Percentiles rank a stretch among this genome's conserved stretches.
Conservation (phyloP, 2,888 invertebrate genomes). For the Phasia obesa region DNA sequence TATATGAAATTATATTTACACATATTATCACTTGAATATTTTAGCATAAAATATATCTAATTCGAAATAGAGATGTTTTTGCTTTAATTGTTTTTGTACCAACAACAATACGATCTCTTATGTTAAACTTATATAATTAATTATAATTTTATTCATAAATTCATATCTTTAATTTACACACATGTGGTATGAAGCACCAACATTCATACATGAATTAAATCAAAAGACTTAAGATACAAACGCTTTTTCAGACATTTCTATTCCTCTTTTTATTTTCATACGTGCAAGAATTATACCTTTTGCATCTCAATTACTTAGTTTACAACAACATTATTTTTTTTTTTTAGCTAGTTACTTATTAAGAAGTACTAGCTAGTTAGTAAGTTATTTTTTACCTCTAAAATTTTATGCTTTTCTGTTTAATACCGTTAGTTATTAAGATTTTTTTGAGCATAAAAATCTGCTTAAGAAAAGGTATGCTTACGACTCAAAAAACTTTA, state of each 20-base stretch:
- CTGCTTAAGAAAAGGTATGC: neutral
- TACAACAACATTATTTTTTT: neutral
- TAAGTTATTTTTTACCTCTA: slow-evolving; percentile 15
- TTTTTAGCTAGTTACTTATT: neutral
- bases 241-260: neutral
- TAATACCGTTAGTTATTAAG: slow-evolving; percentile 53
- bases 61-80: too few relatives aligned
- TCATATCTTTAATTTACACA: neutral
- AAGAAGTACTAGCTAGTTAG: slow-evolving; percentile 14
- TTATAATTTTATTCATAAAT: slow-evolving; percentile 8
- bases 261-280: slow-evolving; percentile 14
- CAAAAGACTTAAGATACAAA: slow-evolving; percentile 50
- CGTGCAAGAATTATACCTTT: neutral
- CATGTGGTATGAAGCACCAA: neutral
- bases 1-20: too few relatives aligned
- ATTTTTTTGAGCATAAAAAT: slow-evolving; percentile 19
- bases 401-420: slow-evolving; percentile 7
- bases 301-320: neutral
- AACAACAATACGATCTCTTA: too few relatives aligned
- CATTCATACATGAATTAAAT: slow-evolving; percentile 10
- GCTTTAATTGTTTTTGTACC: too few relatives aligned
- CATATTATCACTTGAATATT: too few relatives aligned
- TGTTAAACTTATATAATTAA: too few relatives aligned
- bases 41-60: too few relatives aligned
- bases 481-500: neutral